These are phyloP conservation scores for Drosophila greeni DNA, from an alignment of 2,888 invertebrate genomes.

Conservation along the genomic window DNA sequence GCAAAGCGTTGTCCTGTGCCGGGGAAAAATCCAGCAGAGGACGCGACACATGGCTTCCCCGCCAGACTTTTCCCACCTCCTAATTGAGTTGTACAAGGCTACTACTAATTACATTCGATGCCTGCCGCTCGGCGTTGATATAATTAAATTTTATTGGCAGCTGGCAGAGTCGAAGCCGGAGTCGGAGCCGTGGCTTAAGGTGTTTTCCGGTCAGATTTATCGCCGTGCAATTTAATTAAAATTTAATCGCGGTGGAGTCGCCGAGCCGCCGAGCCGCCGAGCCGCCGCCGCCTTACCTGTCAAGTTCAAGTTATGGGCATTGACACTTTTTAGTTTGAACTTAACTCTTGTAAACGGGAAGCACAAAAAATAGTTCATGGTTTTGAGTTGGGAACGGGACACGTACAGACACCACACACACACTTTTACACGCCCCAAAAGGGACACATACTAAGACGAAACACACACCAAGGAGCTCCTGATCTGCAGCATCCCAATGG, in stretches of 20 bases:
- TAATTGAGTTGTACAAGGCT: slow-evolving; percentile 77
- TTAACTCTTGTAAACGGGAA: neutral
- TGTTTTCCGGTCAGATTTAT: slow-evolving; percentile 53
- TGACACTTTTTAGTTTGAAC: slow-evolving; percentile 14
- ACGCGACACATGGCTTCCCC: slow-evolving; percentile 51
- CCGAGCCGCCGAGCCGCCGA: slow-evolving; percentile 9
- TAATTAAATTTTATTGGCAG: slow-evolving; percentile 74
- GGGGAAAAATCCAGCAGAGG: slow-evolving; percentile 20
- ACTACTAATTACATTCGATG: slow-evolving; percentile 78
- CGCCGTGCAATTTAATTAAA: slow-evolving; percentile 70
- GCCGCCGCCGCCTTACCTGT: slow-evolving; percentile 17
- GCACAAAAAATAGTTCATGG: slow-evolving; percentile 1
- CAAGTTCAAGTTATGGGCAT: neutral
- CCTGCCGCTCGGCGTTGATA: slow-evolving; percentile 70
- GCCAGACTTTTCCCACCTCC: slow-evolving; percentile 50
- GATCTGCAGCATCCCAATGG: neutral
- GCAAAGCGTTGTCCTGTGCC: slow-evolving; percentile 62
- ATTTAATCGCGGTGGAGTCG: slow-evolving; percentile 52
- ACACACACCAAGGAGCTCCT: neutral
- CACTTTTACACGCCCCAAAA: slow-evolving; percentile 6
- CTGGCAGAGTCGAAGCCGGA: neutral
- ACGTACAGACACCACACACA: slow-evolving; percentile 3
- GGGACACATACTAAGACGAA: neutral
- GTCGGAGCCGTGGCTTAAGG: slow-evolving; percentile 16
- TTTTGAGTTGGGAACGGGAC: neutral